Conservation (phyloP, 2,888 invertebrate species). For the Plebejus melissa region DNA sequence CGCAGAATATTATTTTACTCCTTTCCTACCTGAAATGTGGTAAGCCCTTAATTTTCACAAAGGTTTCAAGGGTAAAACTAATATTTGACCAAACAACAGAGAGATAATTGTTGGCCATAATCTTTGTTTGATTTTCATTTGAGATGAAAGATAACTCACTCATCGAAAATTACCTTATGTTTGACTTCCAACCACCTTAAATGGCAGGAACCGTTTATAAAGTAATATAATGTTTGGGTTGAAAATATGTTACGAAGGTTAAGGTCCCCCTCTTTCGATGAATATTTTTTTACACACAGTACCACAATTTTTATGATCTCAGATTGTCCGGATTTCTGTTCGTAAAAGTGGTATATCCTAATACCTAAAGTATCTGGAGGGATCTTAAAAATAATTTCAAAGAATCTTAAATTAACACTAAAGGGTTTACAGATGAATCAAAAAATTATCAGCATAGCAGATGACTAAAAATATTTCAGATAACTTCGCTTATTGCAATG, state of each 20-base stretch:
- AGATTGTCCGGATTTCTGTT: too few relatives aligned
- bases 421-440: too few relatives aligned
- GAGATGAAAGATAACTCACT: conserved; percentile 5
- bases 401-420: too few relatives aligned
- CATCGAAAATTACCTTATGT: background rate
- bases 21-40: background rate
- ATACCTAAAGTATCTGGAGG: too few relatives aligned
- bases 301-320: too few relatives aligned
- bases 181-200: background rate
- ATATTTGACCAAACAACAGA: conserved; percentile 2
- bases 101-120: conserved; percentile 1
- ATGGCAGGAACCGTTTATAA: background rate
- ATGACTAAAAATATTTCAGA: background rate
- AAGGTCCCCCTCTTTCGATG: too few relatives aligned
- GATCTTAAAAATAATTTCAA: too few relatives aligned
- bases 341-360: too few relatives aligned
- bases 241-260: background rate
- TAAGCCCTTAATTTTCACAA: conserved; percentile 19
- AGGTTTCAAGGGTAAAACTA: conserved; percentile 20
- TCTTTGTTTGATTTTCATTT: conserved; percentile 18
- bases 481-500: background rate
- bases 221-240: background rate
- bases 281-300: too few relatives aligned
- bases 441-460: too few relatives aligned
- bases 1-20: background rate